A percentile compares a stretch with the other conserved stretches of the same genome.
Conservation (phyloP, 2,113 vertebrate species). For the Stegostoma tigrinum region DNA sequence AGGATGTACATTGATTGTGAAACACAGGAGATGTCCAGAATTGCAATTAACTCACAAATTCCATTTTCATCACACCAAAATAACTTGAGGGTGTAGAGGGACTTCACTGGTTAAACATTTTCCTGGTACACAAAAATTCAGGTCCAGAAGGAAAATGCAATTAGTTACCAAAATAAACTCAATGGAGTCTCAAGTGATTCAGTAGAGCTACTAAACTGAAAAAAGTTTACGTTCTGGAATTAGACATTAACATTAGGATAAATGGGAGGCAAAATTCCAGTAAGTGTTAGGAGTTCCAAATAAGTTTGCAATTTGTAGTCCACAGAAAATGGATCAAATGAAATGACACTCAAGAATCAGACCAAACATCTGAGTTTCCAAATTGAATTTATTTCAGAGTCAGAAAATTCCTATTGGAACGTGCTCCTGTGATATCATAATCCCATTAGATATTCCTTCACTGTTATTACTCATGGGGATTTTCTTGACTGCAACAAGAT, state of each 20-base stretch:
- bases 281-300: no score
- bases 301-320: not conserved
- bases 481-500: not conserved
- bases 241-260: not conserved
- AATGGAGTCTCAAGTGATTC: not conserved
- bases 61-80: not conserved
- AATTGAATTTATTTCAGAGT: constrained; percentile 30
- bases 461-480: constrained; percentile 17
- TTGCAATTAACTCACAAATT: not conserved
- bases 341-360: not conserved
- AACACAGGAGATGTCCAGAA: no score
- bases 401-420: constrained; percentile 34
- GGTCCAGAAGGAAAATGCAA: not conserved
- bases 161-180: not conserved
- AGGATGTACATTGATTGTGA: not conserved
- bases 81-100: not conserved
- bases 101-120: not conserved
- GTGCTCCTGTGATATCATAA: constrained; percentile 30
- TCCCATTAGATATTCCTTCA: constrained; percentile 35
- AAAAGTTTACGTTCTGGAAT: not conserved
- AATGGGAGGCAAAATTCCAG: not conserved
- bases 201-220: not conserved
- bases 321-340: not conserved
- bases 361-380: not conserved
- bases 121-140: not conserved